Evolutionary conservation across 2,797 vertebrate species (phyloP).

Genomic region (Argentina silus): DNA sequence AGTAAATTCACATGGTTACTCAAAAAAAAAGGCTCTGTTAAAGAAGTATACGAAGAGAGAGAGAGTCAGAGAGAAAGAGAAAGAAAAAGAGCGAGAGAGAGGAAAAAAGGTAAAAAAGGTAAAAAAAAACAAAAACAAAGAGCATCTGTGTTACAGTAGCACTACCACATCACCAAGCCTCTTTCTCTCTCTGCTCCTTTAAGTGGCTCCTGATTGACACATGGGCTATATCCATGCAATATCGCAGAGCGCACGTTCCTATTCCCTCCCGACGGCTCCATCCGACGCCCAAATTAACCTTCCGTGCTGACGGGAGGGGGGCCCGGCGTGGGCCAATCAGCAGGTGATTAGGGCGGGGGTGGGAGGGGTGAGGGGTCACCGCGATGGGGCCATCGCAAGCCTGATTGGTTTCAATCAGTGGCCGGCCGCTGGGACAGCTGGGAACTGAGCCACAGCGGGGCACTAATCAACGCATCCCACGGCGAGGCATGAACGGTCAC

Average conservation of each 20-base stretch:
- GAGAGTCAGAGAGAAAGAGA: not conserved
- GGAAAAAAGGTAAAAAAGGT: not conserved
- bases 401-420: constrained; percentile 82
- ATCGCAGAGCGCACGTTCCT: constrained; percentile 81
- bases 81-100: not conserved
- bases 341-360: constrained; percentile 80
- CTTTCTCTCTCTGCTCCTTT: constrained; percentile 44
- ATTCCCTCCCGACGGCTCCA: constrained; percentile 80
- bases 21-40: no score
- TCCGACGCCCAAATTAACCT: constrained; percentile 83
- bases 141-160: not conserved
- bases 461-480: constrained; percentile 78
- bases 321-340: constrained; percentile 81
- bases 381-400: constrained; percentile 78
- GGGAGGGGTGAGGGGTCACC: constrained; percentile 80
- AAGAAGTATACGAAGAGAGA: no score
- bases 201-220: constrained; percentile 80
- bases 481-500: constrained; percentile 68
- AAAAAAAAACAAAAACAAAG: not conserved
- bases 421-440: constrained; percentile 76
- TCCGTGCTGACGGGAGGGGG: constrained; percentile 77
- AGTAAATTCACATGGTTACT: no score
- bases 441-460: constrained; percentile 73
- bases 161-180: not conserved
- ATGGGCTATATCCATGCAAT: constrained; percentile 82